Percentiles rank a stretch among this genome's conserved stretches.
Evolutionary conservation across 2,888 invertebrate genomes (phyloP).

Genomic region (Epinotia bilunana): DNA sequence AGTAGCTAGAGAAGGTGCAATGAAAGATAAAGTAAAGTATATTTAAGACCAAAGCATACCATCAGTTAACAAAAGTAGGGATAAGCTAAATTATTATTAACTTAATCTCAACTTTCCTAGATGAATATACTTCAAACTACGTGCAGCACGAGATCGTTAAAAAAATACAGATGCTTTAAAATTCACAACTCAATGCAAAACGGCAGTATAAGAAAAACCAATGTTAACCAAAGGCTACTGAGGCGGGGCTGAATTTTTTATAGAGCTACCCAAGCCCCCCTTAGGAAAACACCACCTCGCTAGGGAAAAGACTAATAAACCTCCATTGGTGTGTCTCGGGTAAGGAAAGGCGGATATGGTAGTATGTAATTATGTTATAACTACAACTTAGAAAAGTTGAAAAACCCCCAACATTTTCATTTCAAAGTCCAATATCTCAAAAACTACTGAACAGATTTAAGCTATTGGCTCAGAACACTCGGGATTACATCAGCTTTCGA

Average conservation of each 20-base stretch:
- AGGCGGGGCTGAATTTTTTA: slow-evolving; percentile 77
- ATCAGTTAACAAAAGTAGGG: too few species aligned
- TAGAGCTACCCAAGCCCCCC: slow-evolving; percentile 65
- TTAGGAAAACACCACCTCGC: slow-evolving; percentile 76
- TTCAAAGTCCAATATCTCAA: too few species aligned
- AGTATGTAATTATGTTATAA: slow-evolving; percentile 43
- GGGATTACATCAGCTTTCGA: too few species aligned
- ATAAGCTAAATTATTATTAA: background rate
- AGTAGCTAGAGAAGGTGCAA: background rate
- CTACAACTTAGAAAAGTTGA: too few species aligned
- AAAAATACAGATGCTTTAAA: slow-evolving; percentile 55
- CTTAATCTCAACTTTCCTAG: background rate
- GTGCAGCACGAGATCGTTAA: slow-evolving; percentile 26
- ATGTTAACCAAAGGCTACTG: slow-evolving; percentile 65
- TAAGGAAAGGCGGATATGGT: slow-evolving; percentile 48
- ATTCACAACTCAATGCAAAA: slow-evolving; percentile 59
- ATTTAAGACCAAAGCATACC: too few species aligned
- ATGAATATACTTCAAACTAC: slow-evolving; percentile 4
- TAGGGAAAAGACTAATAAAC: slow-evolving; percentile 77
- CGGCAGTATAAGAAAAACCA: slow-evolving; percentile 63
- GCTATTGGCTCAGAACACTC: too few species aligned
- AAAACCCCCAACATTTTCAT: too few species aligned
- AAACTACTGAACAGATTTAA: too few species aligned
- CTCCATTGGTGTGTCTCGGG: slow-evolving; percentile 51
- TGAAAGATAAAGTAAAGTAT: too few species aligned